A percentile compares a stretch with the other conserved stretches of the same genome.
Conservation (phyloP, 2,113 vertebrate genomes). For the Nothocercus nigrocapillus region DNA sequence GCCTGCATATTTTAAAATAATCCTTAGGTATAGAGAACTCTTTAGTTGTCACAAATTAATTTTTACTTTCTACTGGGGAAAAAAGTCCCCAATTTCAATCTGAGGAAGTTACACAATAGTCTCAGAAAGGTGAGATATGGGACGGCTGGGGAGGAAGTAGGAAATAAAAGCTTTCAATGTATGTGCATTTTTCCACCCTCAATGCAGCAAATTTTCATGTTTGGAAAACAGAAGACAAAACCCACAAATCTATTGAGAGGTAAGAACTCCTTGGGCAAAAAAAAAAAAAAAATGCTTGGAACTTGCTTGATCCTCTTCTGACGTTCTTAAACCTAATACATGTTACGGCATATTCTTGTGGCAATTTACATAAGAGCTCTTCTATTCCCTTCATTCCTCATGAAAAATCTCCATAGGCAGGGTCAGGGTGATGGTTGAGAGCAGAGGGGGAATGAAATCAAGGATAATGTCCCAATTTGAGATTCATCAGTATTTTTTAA, state of each 20-base stretch:
- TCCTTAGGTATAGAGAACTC: background rate
- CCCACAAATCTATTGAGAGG: background rate
- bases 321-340: background rate
- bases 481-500: background rate
- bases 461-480: background rate
- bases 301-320: background rate
- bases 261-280: background rate
- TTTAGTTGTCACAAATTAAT: background rate
- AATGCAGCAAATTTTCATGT: background rate
- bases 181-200: background rate
- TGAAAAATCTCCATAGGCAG: background rate
- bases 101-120: background rate
- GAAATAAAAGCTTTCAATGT: background rate
- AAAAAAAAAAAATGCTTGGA: background rate
- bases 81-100: background rate
- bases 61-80: background rate
- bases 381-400: background rate
- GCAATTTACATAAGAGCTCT: background rate
- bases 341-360: background rate
- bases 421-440: background rate
- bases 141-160: background rate
- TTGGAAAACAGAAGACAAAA: background rate
- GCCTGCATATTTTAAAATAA: background rate
- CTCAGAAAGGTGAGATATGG: background rate
- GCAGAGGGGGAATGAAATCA: background rate